Base-by-base conservation (phyloP, 2,113 vertebrate species). In the Xiphorhynchus elegans region DNA sequence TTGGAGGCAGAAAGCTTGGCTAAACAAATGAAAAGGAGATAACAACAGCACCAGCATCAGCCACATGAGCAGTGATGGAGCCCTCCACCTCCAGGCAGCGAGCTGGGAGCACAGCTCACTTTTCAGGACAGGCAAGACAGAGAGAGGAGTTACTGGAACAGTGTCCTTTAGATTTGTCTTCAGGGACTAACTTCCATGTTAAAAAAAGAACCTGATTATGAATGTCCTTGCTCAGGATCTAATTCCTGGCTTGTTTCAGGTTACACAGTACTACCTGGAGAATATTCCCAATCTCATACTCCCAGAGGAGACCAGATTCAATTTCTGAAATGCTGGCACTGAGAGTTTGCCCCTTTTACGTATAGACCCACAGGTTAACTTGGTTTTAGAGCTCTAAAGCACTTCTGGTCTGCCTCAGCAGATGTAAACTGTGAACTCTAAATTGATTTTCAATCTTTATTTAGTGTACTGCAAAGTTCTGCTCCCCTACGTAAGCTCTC, bases 151-250 rank as follows among this genome's bases (percentile, higher is more conserved):
- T 90, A 76, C 31, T 79, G 53, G 74, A 83, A 87, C 58, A 85
- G 28, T 3, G 64, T 74, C 31, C 94, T 56, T 31, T 4, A n/a
- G 18, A 60, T 76, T n/a, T 69, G 25, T 62, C 92, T 79, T 44
- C 19, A 40, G 85, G 53, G 84, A 94, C 67, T 66, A 90, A 85
- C 49, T 91, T 73, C 74, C 92, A 73, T 0, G 2, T 72, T 80
- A 90, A 80, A 95, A 96, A 93, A 91, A 92, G 82, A 91, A 91
- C 50, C 17, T 62, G 85, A 88, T 88, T 49, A 76, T 3, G 3
- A 72, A 18, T 15, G 94, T 28, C 85, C 95, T 97, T 80, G 85
- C 53, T 90, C 67, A 83, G 92, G 82, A 90, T 90, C 53, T 87
- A 79, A 87, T 49, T 91, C 75, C 86, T 92, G 72, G 31, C 63